These are phyloP conservation scores for Megalonaias nervosa DNA, from an alignment of 1,140 invertebrate genomes.

Conservation along the genomic window DNA sequence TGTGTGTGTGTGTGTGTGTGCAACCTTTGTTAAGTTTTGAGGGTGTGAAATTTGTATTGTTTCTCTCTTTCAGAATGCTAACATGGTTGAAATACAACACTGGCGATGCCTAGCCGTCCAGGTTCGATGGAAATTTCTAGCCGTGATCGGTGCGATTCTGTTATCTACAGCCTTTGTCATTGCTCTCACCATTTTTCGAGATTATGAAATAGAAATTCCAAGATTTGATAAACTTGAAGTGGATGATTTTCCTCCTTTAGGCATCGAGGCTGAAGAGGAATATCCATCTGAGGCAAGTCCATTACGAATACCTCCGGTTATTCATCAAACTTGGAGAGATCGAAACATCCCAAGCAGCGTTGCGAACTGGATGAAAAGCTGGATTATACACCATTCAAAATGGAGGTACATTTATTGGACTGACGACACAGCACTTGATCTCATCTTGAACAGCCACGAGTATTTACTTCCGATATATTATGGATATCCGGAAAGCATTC, in stretches of 20 bases:
- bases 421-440: constrained; percentile 46
- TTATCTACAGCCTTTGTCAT: no score
- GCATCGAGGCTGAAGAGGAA: constrained; percentile 28
- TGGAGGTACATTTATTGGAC: constrained; percentile 67
- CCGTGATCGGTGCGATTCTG: no score
- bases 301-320: constrained; percentile 51
- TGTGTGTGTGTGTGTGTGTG: no score
- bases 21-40: no score
- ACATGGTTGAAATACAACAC: no score
- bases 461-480: constrained; percentile 50
- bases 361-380: constrained; percentile 51
- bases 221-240: constrained; percentile 17
- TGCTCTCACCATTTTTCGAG: no score
- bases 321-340: constrained; percentile 64
- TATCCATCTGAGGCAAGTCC: constrained; percentile 35
- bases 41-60: no score
- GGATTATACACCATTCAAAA: constrained; percentile 52
- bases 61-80: no score
- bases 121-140: no score
- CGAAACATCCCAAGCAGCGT: constrained; percentile 46
- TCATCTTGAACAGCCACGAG: constrained; percentile 51
- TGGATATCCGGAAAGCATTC: constrained; percentile 53
- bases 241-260: constrained; percentile 21
- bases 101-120: no score
- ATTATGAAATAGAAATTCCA: constrained; percentile 20